Evolutionary conservation across 2,113 vertebrate species (phyloP), one percentile per base, ranked within the genome.

Genomic region (Bagarius yarrelli): DNA sequence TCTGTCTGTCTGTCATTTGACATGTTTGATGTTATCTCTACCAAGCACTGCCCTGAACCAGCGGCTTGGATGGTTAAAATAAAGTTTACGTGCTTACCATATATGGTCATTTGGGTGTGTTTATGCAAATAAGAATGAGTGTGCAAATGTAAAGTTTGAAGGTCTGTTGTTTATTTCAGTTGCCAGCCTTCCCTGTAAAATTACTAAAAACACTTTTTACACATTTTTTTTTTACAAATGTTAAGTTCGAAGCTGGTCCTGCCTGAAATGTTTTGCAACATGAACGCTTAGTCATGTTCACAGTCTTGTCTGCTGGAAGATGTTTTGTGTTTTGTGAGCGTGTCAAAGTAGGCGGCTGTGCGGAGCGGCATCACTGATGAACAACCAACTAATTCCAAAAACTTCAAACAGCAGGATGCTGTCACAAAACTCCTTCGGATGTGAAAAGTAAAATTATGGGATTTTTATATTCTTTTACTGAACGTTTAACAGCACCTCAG

Each of bases 401-500:
- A 19, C 32, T 36, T 36, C 64, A 64, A 69, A 56, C 63, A 44
- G 34, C 21, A 66, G 47, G 77, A 79, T 66, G 19, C 52, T 56
- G 50, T 79, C 63, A 67, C 64, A 69, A 69, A 57, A 69, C 36
- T 13, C 64, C 32, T 57, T 79, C 9, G 14, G 18, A 57, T 32
- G 77, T 55, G 61, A 57, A 4, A 27, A 56, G 77, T n/a, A 27
- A 67, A 53, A 69, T 69, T 55, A 59, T 44, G 23, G 32, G 77
- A 67, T 44, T 25, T 23, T 69, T 69, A 79, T 55, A 64, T 56
- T 69, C 77, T 69, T 56, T 79, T 67, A 44, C 50, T 69, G 56
- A 79, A 50, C n/a, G 19, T 69, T 40, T 69, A 79, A 79, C 40
- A 64, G 77, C 2, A 34, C 64, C 72, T 57, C 34, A 14, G 73